phyloP scores from a whole-genome alignment of 2,113 vertebrate species.

The Chloroceryle aenea region DNA sequence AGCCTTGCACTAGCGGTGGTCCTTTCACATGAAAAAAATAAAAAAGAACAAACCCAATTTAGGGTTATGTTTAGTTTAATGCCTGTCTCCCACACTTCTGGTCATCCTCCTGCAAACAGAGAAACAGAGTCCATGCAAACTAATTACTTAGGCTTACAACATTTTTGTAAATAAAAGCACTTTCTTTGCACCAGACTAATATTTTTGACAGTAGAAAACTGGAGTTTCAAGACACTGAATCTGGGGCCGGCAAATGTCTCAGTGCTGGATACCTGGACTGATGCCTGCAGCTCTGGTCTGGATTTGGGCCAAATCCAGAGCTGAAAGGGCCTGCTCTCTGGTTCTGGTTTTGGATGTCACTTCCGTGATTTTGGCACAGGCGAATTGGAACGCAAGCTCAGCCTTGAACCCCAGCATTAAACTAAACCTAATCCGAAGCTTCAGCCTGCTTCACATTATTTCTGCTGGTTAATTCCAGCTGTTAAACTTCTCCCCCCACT shows the following conservation, averaged over 20 bases:
- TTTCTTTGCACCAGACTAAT: not conserved
- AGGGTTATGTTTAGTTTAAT: not conserved
- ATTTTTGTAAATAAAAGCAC: constrained; percentile 1
- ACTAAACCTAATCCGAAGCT: constrained; percentile 56
- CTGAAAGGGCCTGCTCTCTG: constrained; percentile 40
- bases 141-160: not conserved
- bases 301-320: constrained; percentile 16
- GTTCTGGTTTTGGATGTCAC: constrained; percentile 35
- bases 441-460: constrained; percentile 51
- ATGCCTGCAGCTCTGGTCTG: constrained; percentile 16
- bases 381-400: not conserved
- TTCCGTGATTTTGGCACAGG: constrained; percentile 17
- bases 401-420: constrained; percentile 38
- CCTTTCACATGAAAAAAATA: not conserved
- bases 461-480: constrained; percentile 53
- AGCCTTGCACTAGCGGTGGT: constrained; percentile 38
- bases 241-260: constrained; percentile 6
- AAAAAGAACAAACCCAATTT: not conserved
- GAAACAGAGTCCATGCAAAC: not conserved
- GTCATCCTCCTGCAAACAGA: not conserved
- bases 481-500: constrained; percentile 10
- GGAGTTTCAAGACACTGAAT: not conserved
- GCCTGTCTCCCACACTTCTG: not conserved
- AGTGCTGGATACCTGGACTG: not conserved
- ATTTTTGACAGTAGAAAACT: not conserved